Percentiles rank a stretch among this genome's conserved stretches.
These are phyloP conservation scores for Catocala sponsa DNA, from an alignment of 2,888 invertebrate genomes.

Conservation along the genomic window DNA sequence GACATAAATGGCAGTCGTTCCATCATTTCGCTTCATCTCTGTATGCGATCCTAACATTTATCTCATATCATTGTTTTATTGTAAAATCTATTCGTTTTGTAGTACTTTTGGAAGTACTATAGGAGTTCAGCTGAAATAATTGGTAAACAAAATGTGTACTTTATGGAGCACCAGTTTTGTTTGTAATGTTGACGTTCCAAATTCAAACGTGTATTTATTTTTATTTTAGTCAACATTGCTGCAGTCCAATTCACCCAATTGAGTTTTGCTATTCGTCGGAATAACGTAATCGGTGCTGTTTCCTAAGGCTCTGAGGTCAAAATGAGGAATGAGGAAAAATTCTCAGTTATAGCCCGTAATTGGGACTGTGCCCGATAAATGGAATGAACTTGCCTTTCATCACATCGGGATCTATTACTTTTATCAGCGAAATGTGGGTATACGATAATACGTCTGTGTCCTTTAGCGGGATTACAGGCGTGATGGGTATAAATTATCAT, in stretches of 20 bases:
- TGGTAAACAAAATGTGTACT: too few relatives aligned
- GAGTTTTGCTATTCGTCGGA: constrained; percentile 26
- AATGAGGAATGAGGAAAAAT: constrained; percentile 21
- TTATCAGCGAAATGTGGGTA: constrained; percentile 19
- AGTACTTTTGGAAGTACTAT: not conserved
- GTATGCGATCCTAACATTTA: constrained; percentile 75
- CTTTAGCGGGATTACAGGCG: constrained; percentile 10
- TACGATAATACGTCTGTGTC: constrained; percentile 14
- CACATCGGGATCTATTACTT: constrained; percentile 17
- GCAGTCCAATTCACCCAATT: constrained; percentile 35
- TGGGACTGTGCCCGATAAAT: constrained; percentile 26
- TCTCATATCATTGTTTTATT: constrained; percentile 77
- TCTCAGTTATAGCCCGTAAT: constrained; percentile 21
- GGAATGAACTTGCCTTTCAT: constrained; percentile 25
- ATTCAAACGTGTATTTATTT: constrained; percentile 27
- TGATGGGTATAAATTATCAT: constrained; percentile 15
- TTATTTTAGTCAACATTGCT: constrained; percentile 21
- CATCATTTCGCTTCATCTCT: constrained; percentile 75
- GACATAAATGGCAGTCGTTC: constrained; percentile 74
- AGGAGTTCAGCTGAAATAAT: constrained; percentile 20
- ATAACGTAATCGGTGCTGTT: constrained; percentile 17
- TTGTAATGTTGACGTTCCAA: too few relatives aligned
- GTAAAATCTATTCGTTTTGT: constrained; percentile 47
- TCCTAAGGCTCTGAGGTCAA: constrained; percentile 12
- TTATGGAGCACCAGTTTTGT: too few relatives aligned